Base-by-base conservation (phyloP, 2,888 invertebrate species). In the Campoletis raptor region DNA sequence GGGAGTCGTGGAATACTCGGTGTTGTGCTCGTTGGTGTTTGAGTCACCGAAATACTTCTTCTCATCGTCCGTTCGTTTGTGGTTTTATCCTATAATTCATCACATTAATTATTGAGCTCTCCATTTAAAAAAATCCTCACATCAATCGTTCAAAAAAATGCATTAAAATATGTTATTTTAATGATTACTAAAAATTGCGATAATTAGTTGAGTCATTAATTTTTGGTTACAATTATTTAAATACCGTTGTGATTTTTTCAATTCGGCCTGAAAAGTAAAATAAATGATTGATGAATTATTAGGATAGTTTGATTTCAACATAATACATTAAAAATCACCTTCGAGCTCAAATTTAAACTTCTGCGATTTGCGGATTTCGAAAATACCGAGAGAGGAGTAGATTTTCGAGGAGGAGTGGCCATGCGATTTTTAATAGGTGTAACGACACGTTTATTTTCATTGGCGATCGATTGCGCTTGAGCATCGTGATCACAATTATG, bases 31-130 rank as follows among this genome's bases (percentile, higher is more conserved):
- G 76, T 78, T 3, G 88, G 73, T 15, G 80, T 76, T 52, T 88
- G 89, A 66, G 80, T 85, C 6, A 83, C 70, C 10, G 91, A 90
- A 37, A 85, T 67, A n/a, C 91, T 92, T 82, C 87, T 90, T 78
- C 90, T 89, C 6, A 85, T 64, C 5, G 21, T 36, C 66, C 87
- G 88, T 42, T 90, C 87, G 21, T 10, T 61, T 5, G 54, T 10
- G 36, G 88, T 15, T 70, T 88, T 90, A 1, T 73, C 70, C 89
- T 88, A 69, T 21, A 37, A 37, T 66, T 66, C 5, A 36, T 57
- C 7, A 21, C 21, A 42, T n/a, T 18, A 7, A 37, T 54, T 54
- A 54, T 54, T n/a, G 52, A 54, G 1, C 8, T 8, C 1, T n/a
- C 7, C 21, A 21, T n/a, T 1, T 1, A 3, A 8, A 9, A 54